Conservation (phyloP, 2,113 vertebrate genomes). For the Setophaga coronata region DNA sequence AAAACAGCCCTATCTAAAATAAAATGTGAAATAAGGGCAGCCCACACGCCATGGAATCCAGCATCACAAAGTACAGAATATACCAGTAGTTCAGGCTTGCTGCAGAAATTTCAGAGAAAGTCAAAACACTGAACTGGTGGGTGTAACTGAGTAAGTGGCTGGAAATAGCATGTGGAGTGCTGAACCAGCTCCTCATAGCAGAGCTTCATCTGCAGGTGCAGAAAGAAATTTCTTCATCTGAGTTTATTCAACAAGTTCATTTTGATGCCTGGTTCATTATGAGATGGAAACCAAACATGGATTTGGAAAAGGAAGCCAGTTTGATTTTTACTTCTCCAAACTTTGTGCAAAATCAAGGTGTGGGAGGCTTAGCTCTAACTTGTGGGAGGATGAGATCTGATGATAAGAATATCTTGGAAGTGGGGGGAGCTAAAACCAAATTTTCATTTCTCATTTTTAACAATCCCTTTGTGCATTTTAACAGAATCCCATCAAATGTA, state of each 20-base stretch:
- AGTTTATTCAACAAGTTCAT: constrained; percentile 37
- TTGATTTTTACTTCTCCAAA: not conserved
- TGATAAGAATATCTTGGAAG: not conserved
- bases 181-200: constrained; percentile 19
- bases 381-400: constrained; percentile 8
- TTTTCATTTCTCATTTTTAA: not conserved
- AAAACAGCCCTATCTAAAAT: not conserved
- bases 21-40: constrained; percentile 22
- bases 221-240: constrained; percentile 14
- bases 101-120: constrained; percentile 48
- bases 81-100: not conserved
- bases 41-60: not conserved
- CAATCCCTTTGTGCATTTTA: not conserved
- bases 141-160: constrained; percentile 1
- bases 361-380: not conserved
- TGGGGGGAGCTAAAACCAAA: not conserved
- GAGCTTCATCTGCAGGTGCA: constrained; percentile 34
- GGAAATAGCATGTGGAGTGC: not conserved
- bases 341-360: not conserved
- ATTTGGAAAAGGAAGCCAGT: not conserved
- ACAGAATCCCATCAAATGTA: not conserved
- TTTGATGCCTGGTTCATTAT: not conserved
- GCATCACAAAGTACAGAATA: not conserved
- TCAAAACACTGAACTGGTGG: constrained; percentile 24
- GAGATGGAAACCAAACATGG: not conserved